Evolutionary conservation across 2,113 vertebrate genomes (phyloP).

Genomic region (Tapirus terrestris): DNA sequence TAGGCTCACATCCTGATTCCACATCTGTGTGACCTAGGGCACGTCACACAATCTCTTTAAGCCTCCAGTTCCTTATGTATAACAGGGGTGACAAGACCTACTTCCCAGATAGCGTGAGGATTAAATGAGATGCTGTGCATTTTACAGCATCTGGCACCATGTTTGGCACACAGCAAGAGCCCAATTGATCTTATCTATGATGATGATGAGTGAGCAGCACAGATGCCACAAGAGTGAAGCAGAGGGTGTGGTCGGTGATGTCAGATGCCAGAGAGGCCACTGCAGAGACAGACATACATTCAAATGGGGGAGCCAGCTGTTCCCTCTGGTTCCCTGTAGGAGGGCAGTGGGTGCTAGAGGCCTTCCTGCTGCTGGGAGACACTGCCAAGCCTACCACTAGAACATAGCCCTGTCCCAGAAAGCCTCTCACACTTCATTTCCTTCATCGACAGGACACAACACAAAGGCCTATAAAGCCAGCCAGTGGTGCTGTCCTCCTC

Average conservation of each 20-base stretch:
- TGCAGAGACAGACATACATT: not conserved
- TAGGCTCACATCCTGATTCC: not conserved
- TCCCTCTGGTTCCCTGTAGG: not conserved
- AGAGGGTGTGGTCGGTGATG: slow-evolving; percentile 8
- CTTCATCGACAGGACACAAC: not conserved
- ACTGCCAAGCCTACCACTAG: not conserved
- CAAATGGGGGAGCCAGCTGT: not conserved
- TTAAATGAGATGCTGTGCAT: not conserved
- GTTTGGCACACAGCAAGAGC: not conserved
- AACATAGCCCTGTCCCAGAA: not conserved
- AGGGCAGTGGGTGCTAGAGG: not conserved
- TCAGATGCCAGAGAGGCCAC: not conserved
- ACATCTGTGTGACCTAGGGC: not conserved
- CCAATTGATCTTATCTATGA: slow-evolving; percentile 7
- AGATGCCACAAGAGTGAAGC: slow-evolving; percentile 27
- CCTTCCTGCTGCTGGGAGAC: not conserved
- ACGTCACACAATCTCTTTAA: not conserved
- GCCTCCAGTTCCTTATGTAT: slow-evolving; percentile 28
- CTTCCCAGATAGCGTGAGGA: not conserved
- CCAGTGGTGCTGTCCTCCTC: not conserved
- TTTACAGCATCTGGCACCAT: not conserved
- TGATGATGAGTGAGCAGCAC: not conserved
- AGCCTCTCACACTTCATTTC: not conserved
- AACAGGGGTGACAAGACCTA: slow-evolving; percentile 13
- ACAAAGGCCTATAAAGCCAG: not conserved